Evolutionary conservation across 2,888 invertebrate species (phyloP).

Genomic region (Anoplius nigerrimus): DNA sequence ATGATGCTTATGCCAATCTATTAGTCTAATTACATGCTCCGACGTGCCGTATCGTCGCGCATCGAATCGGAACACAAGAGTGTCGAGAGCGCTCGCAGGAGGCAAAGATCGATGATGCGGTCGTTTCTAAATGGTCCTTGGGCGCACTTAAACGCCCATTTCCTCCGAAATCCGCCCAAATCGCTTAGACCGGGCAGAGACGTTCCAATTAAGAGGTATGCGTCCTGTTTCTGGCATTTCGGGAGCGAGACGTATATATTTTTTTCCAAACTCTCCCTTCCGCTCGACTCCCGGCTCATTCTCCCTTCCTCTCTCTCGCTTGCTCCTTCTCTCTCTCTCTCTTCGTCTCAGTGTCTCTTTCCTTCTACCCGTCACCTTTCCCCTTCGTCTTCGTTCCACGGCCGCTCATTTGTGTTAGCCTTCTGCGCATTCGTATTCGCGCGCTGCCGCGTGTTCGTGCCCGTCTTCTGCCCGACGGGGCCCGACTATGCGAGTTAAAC

Average conservation of each 20-base stretch:
- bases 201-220: conserved; percentile 75
- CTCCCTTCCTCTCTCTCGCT: conserved; percentile 1
- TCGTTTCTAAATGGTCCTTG: conserved; percentile 51
- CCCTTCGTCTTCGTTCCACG: conserved; percentile 2
- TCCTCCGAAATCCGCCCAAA: conserved; percentile 73
- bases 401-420: too few species aligned
- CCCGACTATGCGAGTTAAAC: conserved; percentile 45
- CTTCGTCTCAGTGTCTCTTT: conserved; percentile 34
- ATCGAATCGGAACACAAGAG: not conserved
- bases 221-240: conserved; percentile 67
- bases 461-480: conserved; percentile 28
- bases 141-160: conserved; percentile 70
- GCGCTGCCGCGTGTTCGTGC: conserved; percentile 18
- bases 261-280: conserved; percentile 25
- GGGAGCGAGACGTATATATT: conserved; percentile 58
- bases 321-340: conserved; percentile 23
- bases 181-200: conserved; percentile 67
- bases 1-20: not conserved
- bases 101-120: conserved; percentile 37
- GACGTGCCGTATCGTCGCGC: not conserved
- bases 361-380: conserved; percentile 18
- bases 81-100: conserved; percentile 8
- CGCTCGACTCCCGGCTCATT: conserved; percentile 14
- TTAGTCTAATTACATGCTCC: not conserved
- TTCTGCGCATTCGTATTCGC: too few species aligned